Evolutionary conservation across 2,888 invertebrate species (phyloP), one percentile per base, ranked within the genome.

Genomic region (Amphipoea lucens): DNA sequence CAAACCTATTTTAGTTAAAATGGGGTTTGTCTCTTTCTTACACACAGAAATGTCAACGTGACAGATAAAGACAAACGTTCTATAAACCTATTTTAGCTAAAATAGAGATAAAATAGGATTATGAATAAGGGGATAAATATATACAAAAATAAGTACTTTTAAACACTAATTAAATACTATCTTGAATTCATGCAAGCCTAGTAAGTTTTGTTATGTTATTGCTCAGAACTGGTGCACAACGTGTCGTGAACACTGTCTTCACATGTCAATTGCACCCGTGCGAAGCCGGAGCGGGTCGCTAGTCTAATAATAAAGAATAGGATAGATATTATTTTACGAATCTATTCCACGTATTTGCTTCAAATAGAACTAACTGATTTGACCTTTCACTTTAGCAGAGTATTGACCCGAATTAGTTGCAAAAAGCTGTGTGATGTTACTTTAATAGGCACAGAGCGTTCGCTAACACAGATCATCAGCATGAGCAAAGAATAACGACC

Each of bases 281-380:
- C 14, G 6, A 29, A 62, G 29, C 62, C 14, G 14, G 14, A 14
- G 29, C 29, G n/a, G 60, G 11, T 36, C 3, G 36, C 17, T 63
- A 63, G 7, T 36, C 29, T 63, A 23, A 12, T 29, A 69, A 20
- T 45, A 42, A n/a, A 9, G 17, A 68, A 68, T 29, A 20, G 3
- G 0, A 29, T 9, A 45, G 17, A 68, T 45, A 29, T n/a, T n/a
- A 0, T n/a, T n/a, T 68, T 68, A 68, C 5, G 17, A 45, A 68
- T 45, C 2, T 17, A 20, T n/a, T 45, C 42, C 42, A n/a, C 42
- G 3, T 3, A 36, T 36, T 36, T 36, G 3, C 36, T 36, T 36
- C 2, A 36, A 36, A 17, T n/a, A 23, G 36, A 75, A 45, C 36
- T 62, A 51, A 76, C 54, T 63, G 62, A 23, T 84, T 57, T 45